Base-by-base conservation (phyloP, 2,888 invertebrate genomes). In the Acrocyrtus sp. region DNA sequence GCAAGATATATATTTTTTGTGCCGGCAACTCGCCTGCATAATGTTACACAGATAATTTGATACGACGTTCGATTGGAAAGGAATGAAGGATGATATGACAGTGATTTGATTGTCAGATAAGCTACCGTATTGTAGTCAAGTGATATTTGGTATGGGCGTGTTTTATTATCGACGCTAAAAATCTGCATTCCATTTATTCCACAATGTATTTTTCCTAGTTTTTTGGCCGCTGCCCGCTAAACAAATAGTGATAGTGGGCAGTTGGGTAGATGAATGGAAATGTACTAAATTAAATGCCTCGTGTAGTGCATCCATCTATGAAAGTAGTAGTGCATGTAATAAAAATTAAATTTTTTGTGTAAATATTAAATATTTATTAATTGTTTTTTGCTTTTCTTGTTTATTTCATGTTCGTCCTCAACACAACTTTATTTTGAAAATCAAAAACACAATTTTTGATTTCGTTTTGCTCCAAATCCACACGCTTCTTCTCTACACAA, bases 321-420 rank as follows among this genome's bases (percentile, higher is more conserved):
- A 6, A 41, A 17, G 17, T 41, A 41, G 8, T n/a, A n/a, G n/a
- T n/a, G n/a, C n/a, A n/a, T n/a, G n/a, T n/a, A n/a, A n/a, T n/a
- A n/a, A n/a, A n/a, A n/a, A n/a, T n/a, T n/a, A n/a, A n/a, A n/a
- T n/a, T n/a, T n/a, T n/a, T n/a, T n/a, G n/a, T n/a, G n/a, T n/a
- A n/a, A n/a, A n/a, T n/a, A n/a, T n/a, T n/a, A n/a, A n/a, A n/a
- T n/a, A 24, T 50, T 5, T 50, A 66, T n/a, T 66, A 39, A 66
- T 63, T 56, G 48, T 29, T 57, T 58, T 48, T 67, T 21, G 6
- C 5, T 57, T 58, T 58, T 50, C 43, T 67, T 67, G 54, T 65
- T 67, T 57, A 50, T 67, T 67, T 67, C 67, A 67, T 67, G 67
- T 58, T 45, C 22, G 21, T 50, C 17, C 26, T 27, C 22, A 63